Evolutionary conservation across 2,113 vertebrate species (phyloP), one percentile per base, ranked within the genome.

Genomic region (Hippocampus abdominalis): DNA sequence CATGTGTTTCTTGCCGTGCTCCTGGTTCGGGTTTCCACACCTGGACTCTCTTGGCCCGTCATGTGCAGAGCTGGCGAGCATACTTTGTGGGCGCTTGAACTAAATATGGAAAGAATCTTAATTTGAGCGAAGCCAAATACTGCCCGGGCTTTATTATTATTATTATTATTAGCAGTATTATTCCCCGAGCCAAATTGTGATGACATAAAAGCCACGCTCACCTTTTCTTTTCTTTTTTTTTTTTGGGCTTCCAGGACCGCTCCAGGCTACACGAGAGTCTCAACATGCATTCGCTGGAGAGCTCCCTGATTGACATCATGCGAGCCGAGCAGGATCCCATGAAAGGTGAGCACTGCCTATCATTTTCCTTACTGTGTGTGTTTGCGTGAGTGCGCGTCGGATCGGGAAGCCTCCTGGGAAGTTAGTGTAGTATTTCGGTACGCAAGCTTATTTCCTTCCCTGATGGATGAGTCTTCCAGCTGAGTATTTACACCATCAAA

Each of bases 281-380:
- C 90, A 98, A 98, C 92, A 98, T 98, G 96, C 95, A 97, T 93
- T 98, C 96, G 71, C 89, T 98, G 93, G 96, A 98, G 91, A 98
- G 95, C 87, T 98, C 96, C 49, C 95, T 98, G 86, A 98, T 98
- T 83, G 96, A 98, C 92, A 98, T 98, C 92, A 97, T 98, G 95
- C 93, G 96, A 90, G 96, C 96, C 65, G 96, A 98, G 81, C 96
- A 98, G 84, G 96, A 98, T 89, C 96, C 96, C 27, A 92, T 98
- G 87, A 98, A 98, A 92, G 94, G 96, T 98, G 91, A 90, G 92
- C n/a, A 4, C 12, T 16, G 46, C 46, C 23, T 29, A 49, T 32
- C 42, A 18, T 44, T 36, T 61, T 61, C 29, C 59, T 10, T 18
- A 20, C 27, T 3, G 27, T 0, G 25, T 29, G 56, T 29, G 25